Evolutionary conservation across 1,140 invertebrate genomes (phyloP), one percentile per base, ranked within the genome.

Genomic region (Lepidurus packardi): DNA sequence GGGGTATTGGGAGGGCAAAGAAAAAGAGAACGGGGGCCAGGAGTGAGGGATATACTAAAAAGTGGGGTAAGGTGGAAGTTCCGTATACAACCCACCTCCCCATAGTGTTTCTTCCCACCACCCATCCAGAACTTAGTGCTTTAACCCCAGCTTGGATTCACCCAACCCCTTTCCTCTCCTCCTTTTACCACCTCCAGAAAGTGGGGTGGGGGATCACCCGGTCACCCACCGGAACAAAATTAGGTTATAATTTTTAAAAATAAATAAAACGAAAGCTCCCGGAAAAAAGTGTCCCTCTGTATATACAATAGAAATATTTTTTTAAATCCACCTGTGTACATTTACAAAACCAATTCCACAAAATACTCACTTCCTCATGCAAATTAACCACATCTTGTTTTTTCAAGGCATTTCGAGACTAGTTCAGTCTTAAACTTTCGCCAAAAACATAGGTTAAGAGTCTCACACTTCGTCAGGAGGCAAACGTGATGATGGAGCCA

Each of bases 41-140:
- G 53, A 65, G 53, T 21, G 16, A 65, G 21, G n/a, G 53, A n/a
- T 65, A 65, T 21, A 65, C 53, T 65, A 65, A 65, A 65, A 65
- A 65, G 53, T 65, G 53, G 53, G 53, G 53, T 65, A 65, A 65
- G 53, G 53, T 65, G 53, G 53, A 65, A 65, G 53, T 65, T 65
- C 53, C 53, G 53, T 65, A 65, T 65, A n/a, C 53, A 13, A 9
- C 8, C 53, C 53, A 34, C 34, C 34, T 34, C 34, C 34, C 34
- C 34, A 34, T 34, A 34, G 34, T 34, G 34, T 34, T 21, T 9
- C 45, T 47, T 47, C 45, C 53, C 13, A 65, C 53, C 53, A 65
- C 53, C 53, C 53, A 65, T 65, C 9, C 16, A 65, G 53, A 65
- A 65, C 6, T 65, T 65, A n/a, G 13, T 16, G 53, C 53, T 65